Base-by-base conservation (phyloP, 1,140 invertebrate species). In the Drosophila takahashii region DNA sequence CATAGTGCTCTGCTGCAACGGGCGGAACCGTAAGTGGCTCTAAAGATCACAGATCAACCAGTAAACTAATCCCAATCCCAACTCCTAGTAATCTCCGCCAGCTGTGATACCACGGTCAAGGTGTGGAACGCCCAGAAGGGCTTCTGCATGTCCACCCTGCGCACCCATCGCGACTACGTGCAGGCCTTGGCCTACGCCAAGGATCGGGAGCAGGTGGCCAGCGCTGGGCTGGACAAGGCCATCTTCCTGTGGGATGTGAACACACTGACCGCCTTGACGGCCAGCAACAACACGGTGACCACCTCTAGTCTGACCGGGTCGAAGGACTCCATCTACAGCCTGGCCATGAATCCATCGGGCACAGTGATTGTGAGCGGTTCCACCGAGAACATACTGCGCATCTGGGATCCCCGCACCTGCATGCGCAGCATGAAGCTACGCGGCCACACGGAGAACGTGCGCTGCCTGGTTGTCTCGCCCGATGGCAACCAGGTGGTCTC, bases 71-170 rank as follows among this genome's bases (percentile, higher is more conserved):
- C 4, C 6, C 3, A 5, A 10, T 18, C 2, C 1, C 9, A 3
- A 16, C 15, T 27, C 11, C 6, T 51, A 98, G 97, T 99, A 77
- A 99, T 99, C 92, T 99, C 98, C 59, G 99, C 98, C 3, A 99
- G 98, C 90, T 99, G 98, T 77, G 99, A 99, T 92, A 99, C 98
- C 41, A 99, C 99, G 37, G 98, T 99, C 0, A 99, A 99, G 94
- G 97, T 99, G 53, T 99, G 99, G 99, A 99, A 99, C 94, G 98
- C 98, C 13, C 98, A 99, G 72, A 99, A 99, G 95, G 98, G 98
- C n/a, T 99, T 99, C 92, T 99, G 98, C 92, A 98, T 99, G 97
- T 99, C 98, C 0, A 99, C 98, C 3, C 93, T 99, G 74, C 93
- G 98, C 67, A 99, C 98, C 32, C 99, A 99, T 92, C 99, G 99